A percentile compares a stretch with the other conserved stretches of the same genome.
Evolutionary conservation across 2,113 vertebrate species (phyloP).

Genomic region (Odocoileus virginianus): DNA sequence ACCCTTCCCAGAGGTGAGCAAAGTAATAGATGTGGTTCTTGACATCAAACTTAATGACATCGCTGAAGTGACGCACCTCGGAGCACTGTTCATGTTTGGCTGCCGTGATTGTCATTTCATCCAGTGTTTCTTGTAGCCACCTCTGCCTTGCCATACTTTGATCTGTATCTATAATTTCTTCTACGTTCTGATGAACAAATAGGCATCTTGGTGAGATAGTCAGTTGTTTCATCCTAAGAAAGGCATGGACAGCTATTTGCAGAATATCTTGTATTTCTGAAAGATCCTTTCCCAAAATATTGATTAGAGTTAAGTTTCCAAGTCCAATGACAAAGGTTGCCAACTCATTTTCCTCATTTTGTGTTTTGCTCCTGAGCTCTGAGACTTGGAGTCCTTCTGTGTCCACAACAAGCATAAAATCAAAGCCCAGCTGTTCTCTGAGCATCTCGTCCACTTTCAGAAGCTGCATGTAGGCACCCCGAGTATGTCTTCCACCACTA

Average conservation of each 20-base stretch:
- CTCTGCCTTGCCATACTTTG: not conserved
- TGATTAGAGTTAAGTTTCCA: not conserved
- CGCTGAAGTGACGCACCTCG: not conserved
- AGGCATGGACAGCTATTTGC: not conserved
- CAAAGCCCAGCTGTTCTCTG: constrained; percentile 55
- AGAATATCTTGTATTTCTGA: not conserved
- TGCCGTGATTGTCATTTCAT: not conserved
- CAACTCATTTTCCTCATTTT: not conserved
- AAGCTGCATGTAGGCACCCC: constrained; percentile 83
- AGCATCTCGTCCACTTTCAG: constrained; percentile 58
- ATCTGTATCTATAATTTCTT: not conserved
- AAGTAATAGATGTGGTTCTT: not conserved
- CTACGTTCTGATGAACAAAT: not conserved
- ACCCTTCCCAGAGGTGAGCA: not conserved
- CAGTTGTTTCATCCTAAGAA: not conserved
- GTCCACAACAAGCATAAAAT: constrained; percentile 44
- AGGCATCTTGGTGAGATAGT: not conserved
- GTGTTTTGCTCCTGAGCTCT: not conserved
- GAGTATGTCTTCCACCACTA: constrained; percentile 81
- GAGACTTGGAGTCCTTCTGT: not conserved
- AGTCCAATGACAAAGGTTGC: not conserved
- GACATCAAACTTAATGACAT: not conserved
- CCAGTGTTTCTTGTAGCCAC: not conserved
- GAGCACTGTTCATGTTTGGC: not conserved
- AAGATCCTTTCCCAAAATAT: not conserved